Percentiles rank a stretch among this genome's conserved stretches.
Evolutionary conservation across 1,140 invertebrate genomes (phyloP).

Genomic region (Marisa cornuarietis): DNA sequence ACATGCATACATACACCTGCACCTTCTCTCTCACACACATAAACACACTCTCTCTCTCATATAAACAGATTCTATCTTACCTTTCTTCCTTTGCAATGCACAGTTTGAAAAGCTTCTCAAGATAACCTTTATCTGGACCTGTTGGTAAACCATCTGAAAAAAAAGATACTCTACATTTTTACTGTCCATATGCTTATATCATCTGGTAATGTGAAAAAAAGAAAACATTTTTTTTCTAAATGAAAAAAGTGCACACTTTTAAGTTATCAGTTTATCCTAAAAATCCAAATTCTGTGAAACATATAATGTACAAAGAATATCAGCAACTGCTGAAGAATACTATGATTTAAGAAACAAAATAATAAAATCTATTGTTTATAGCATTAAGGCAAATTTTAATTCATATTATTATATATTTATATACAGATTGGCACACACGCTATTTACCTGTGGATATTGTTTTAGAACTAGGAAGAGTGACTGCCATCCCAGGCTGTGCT

Average conservation of each 20-base stretch:
- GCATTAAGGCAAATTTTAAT: not conserved
- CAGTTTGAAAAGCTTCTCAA: conserved; percentile 55
- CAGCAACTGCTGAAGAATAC: too few relatives aligned
- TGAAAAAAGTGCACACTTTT: too few relatives aligned
- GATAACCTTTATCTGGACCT: conserved; percentile 54
- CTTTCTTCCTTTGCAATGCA: conserved; percentile 39
- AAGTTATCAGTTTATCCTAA: too few relatives aligned
- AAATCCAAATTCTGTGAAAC: too few relatives aligned
- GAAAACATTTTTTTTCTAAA: too few relatives aligned
- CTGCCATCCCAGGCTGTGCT: conserved; percentile 25
- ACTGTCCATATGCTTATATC: too few relatives aligned
- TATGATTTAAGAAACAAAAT: too few relatives aligned
- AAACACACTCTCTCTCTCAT: not conserved
- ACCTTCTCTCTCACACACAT: not conserved
- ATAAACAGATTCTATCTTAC: conserved; percentile 27
- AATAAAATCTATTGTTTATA: too few relatives aligned
- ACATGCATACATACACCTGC: too few relatives aligned
- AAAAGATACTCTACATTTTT: not conserved
- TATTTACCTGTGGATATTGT: conserved; percentile 45
- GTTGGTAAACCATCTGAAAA: conserved; percentile 57
- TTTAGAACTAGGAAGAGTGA: conserved; percentile 40
- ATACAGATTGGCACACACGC: too few relatives aligned
- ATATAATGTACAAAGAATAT: too few relatives aligned
- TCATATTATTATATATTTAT: not conserved
- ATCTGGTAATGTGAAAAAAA: too few relatives aligned